Evolutionary conservation across 2,888 invertebrate species (phyloP).

Genomic region (Phymatocera aterrima): DNA sequence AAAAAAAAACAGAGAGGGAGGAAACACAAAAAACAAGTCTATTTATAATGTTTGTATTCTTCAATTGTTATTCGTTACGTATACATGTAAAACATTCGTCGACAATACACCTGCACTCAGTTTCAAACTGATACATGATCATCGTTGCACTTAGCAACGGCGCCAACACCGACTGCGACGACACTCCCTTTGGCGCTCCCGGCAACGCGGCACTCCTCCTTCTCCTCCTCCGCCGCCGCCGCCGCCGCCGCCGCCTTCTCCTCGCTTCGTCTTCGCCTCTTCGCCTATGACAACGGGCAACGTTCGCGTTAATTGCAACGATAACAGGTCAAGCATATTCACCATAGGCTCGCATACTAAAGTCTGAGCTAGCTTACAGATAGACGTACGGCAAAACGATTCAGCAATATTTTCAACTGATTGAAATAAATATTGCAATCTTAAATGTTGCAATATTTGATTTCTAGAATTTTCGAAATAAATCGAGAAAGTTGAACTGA

Average conservation of each 20-base stretch:
- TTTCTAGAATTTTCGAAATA: background rate
- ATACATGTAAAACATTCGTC: background rate
- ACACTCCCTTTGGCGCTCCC: background rate
- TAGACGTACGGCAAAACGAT: background rate
- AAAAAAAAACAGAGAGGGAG: too few species aligned
- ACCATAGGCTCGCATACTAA: background rate
- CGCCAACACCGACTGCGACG: background rate
- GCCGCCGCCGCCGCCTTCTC: background rate
- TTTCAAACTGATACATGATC: background rate
- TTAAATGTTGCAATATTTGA: too few species aligned
- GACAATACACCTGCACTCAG: background rate
- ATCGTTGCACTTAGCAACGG: slow-evolving; percentile 26
- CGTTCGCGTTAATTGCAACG: slow-evolving; percentile 32
- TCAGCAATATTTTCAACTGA: background rate
- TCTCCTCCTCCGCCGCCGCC: background rate
- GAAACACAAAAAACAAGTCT: too few species aligned
- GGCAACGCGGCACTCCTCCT: slow-evolving; percentile 15
- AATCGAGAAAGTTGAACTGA: too few species aligned
- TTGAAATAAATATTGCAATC: too few species aligned
- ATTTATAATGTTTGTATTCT: too few species aligned
- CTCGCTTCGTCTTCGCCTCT: background rate
- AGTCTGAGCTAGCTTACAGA: background rate
- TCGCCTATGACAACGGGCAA: slow-evolving; percentile 7
- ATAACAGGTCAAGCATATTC: slow-evolving; percentile 5
- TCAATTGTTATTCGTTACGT: too few species aligned